Percentiles rank a stretch among this genome's conserved stretches.
Evolutionary conservation across 2,888 invertebrate genomes (phyloP).

Genomic region (Adineta ricciae): DNA sequence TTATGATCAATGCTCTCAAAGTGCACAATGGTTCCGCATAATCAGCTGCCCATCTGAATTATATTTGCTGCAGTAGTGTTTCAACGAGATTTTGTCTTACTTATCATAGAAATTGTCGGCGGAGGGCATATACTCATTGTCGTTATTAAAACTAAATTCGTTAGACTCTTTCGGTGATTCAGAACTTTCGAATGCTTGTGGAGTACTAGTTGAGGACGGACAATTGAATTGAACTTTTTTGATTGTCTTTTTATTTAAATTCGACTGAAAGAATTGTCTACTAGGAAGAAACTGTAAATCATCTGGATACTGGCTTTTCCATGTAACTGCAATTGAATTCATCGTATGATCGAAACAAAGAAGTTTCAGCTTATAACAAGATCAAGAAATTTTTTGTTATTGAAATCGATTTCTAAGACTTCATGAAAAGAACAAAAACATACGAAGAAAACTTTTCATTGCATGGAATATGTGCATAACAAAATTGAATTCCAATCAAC

Average conservation of each 20-base stretch:
- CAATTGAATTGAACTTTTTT: background rate
- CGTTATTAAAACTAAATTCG: background rate
- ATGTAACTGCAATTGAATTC: background rate
- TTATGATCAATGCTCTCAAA: background rate
- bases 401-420: no score
- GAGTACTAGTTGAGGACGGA: background rate
- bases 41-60: background rate
- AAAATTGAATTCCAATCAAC: no score
- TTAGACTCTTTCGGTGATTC: background rate
- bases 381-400: no score
- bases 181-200: background rate
- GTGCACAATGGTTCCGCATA: background rate
- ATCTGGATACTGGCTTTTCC: background rate
- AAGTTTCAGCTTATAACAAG: no score
- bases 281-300: background rate
- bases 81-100: background rate
- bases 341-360: background rate
- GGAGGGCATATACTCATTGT: background rate
- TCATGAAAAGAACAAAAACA: no score
- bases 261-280: background rate
- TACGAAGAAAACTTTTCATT: no score
- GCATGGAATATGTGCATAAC: no score
- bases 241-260: background rate
- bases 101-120: background rate
- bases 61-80: no score